A percentile compares a stretch with the other conserved stretches of the same genome.
Conservation (phyloP, 1,140 invertebrate species). For the Tenebrio molitor region DNA sequence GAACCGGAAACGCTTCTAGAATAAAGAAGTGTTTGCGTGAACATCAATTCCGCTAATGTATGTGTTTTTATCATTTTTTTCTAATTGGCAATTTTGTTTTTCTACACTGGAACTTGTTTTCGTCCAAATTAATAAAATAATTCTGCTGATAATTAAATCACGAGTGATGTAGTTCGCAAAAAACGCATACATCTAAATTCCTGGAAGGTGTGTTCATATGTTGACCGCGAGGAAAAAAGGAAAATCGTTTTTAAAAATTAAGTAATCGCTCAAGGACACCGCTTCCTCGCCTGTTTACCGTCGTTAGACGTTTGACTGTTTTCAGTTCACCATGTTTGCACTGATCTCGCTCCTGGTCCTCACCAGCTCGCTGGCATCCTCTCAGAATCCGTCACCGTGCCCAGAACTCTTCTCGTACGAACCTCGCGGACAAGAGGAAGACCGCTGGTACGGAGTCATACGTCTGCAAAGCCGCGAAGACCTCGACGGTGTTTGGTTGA, state of each 20-base stretch:
- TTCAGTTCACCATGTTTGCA: slow-evolving; percentile 1
- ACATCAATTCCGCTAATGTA: slow-evolving; percentile 11
- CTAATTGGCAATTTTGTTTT: not conserved
- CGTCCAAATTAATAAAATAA: not conserved
- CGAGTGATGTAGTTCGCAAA: not conserved
- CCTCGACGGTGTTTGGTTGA: slow-evolving; percentile 59
- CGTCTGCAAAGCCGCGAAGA: slow-evolving; percentile 53
- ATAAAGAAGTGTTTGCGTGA: not conserved
- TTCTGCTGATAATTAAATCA: not conserved
- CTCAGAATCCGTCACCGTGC: slow-evolving; percentile 63
- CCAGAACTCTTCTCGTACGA: slow-evolving; percentile 67
- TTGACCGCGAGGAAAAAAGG: not conserved
- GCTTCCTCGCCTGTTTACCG: no score
- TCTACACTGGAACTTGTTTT: not conserved
- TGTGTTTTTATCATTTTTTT: not conserved
- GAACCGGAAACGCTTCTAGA: not conserved
- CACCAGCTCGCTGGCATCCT: not conserved
- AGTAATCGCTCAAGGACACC: no score
- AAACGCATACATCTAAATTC: not conserved
- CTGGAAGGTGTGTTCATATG: not conserved
- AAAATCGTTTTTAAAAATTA: no score
- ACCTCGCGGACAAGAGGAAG: slow-evolving; percentile 58
- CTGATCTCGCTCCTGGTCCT: not conserved
- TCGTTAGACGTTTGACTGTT: no score
- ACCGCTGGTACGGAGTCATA: slow-evolving; percentile 63